Percentiles rank a stretch among this genome's conserved stretches.
Conservation (phyloP, 2,888 invertebrate species). For the Rosalia funebris region DNA sequence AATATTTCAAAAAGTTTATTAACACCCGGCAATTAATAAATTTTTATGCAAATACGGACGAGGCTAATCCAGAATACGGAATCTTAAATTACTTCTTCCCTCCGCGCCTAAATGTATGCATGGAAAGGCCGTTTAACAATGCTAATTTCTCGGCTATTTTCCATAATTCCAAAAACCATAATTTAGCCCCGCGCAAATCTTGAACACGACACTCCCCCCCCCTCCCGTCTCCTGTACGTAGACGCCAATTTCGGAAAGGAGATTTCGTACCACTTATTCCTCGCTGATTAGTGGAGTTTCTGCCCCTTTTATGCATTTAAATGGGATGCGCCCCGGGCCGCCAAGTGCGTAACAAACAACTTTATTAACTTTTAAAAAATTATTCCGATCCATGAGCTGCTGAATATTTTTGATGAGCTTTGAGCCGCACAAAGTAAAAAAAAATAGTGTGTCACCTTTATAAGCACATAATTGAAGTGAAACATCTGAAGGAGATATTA, state of each 20-base stretch:
- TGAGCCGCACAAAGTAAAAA: no score
- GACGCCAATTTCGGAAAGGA: slow-evolving; percentile 21
- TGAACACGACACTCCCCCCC: slow-evolving; percentile 6
- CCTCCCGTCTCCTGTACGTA: slow-evolving; percentile 8
- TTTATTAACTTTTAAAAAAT: background rate
- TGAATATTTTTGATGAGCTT: background rate
- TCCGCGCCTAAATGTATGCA: slow-evolving; percentile 22
- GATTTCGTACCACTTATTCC: slow-evolving; percentile 23
- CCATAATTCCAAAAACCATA: slow-evolving; percentile 29
- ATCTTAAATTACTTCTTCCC: slow-evolving; percentile 27
- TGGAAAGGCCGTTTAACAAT: slow-evolving; percentile 27
- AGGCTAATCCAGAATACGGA: slow-evolving; percentile 21
- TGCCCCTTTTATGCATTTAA: slow-evolving; percentile 15
- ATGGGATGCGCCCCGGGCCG: slow-evolving; percentile 1
- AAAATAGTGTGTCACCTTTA: no score
- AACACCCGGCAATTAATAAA: slow-evolving; percentile 11
- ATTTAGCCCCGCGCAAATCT: slow-evolving; percentile 23
- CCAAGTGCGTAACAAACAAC: slow-evolving; percentile 1
- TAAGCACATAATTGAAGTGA: no score
- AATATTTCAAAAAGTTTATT: slow-evolving; percentile 16
- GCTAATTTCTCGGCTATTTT: slow-evolving; percentile 27
- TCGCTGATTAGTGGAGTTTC: slow-evolving; percentile 22
- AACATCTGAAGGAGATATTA: no score
- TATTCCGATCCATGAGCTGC: background rate
- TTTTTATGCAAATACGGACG: slow-evolving; percentile 23